Evolutionary conservation across 1,140 invertebrate species (phyloP).

Genomic region (Marisa cornuarietis): DNA sequence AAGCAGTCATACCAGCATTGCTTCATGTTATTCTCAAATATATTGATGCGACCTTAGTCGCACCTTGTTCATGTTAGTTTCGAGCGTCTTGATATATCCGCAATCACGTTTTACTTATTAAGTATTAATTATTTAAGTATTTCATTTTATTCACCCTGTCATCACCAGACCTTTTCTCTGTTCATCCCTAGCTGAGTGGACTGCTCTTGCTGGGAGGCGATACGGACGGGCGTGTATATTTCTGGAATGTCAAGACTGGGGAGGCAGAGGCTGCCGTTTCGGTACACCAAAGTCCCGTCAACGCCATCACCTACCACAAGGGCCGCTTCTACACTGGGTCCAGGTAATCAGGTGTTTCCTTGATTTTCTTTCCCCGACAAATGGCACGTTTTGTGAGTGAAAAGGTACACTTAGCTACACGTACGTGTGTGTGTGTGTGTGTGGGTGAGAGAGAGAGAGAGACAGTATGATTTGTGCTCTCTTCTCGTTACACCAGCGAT

Average conservation of each 20-base stretch:
- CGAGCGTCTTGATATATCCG: too few species aligned
- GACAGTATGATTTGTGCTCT: background rate
- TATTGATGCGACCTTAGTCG: too few species aligned
- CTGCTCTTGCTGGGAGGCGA: conserved; percentile 50
- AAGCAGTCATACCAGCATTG: too few species aligned
- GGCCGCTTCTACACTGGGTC: conserved; percentile 58
- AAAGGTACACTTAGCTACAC: background rate
- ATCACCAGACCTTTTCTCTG: background rate
- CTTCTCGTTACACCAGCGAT: background rate
- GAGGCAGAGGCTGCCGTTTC: conserved; percentile 56
- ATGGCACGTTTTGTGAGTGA: background rate
- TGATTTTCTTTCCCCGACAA: background rate
- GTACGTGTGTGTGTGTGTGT: background rate
- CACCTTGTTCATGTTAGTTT: too few species aligned
- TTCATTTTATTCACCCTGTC: too few species aligned
- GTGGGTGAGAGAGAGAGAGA: background rate
- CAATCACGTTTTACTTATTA: too few species aligned
- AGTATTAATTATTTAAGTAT: too few species aligned
- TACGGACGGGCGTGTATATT: conserved; percentile 46
- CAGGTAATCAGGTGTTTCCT: conserved; percentile 35
- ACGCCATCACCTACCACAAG: conserved; percentile 45
- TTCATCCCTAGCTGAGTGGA: conserved; percentile 46
- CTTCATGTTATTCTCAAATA: too few species aligned
- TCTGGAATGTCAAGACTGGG: conserved; percentile 57
- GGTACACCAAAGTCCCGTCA: conserved; percentile 50